Base-by-base conservation (phyloP, 2,113 vertebrate genomes). In the Azemiops feae region DNA sequence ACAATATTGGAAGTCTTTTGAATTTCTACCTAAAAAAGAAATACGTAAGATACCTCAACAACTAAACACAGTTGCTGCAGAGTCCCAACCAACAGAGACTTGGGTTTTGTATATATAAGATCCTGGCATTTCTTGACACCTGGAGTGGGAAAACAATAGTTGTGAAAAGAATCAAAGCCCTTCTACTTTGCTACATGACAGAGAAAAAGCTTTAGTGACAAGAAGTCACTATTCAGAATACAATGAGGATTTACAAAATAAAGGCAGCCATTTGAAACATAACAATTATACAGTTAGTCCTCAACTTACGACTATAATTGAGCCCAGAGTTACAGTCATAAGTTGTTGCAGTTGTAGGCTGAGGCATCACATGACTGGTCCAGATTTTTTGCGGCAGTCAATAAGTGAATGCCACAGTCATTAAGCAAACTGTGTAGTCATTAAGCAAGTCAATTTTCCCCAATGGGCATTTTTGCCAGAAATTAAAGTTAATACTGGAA, bases 1-100 rank as follows among this genome's bases (percentile, higher is more conserved):
- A 98, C 97, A 92, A 99, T 99, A 94, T 96, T 97, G 91, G 99
- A 98, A 0, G 98, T 98, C 96, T 98, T 98, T 0, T 99, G 99
- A 96, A 99, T 97, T 94, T 99, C 98, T 95, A 99, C 99, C 99
- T 99, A 57, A 0, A 89, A 92, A 89, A 39, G 88, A 96, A 93
- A 94, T 81, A 94, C 23, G 90, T 55, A 7, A 57, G 16, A 54
- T 14, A 87, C 16, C 22, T 60, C 39, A 22, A 14, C 58, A 93
- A 95, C 93, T 7, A 58, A 11, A 93, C 89, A 25, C 54, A 89
- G 91, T 90, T 58, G n/a, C 4, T 93, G 45, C 4, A 95, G 92
- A 94, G 92, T 57, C 20, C 53, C 53, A 53, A 39, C 2, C n/a
- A 39, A 39, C 16, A 81, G 34, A 81, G 50, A 88, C 5, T n/a